These are phyloP conservation scores for Felis chaus DNA, from an alignment of 2,113 vertebrate species.

Conservation along the genomic window DNA sequence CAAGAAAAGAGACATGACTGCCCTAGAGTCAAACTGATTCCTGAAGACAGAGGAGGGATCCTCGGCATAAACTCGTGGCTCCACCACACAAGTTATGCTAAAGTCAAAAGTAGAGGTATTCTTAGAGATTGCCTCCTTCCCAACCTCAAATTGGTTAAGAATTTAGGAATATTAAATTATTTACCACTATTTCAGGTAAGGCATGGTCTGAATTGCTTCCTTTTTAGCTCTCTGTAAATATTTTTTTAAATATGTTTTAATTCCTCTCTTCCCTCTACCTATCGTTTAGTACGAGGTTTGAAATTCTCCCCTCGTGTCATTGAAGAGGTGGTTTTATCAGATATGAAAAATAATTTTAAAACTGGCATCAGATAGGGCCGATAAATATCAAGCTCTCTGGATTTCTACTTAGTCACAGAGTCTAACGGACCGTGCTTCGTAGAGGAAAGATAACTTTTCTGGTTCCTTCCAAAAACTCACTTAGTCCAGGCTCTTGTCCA, in stretches of 20 bases:
- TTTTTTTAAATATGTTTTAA: neutral
- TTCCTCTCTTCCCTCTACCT: neutral
- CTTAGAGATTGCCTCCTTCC: neutral
- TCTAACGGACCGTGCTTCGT: neutral
- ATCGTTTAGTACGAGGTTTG: neutral
- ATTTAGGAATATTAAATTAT: neutral
- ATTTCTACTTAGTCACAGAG: neutral
- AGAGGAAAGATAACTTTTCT: neutral
- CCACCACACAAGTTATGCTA: rapidly evolving
- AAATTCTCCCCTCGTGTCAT: neutral
- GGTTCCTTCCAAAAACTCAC: slow-evolving; percentile 47
- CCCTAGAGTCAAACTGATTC: neutral
- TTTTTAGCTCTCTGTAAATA: neutral
- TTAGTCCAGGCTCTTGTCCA: slow-evolving; percentile 39
- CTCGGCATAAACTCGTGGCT: neutral
- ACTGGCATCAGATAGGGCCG: neutral
- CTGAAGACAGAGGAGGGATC: neutral
- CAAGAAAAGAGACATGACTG: neutral
- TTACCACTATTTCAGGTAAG: neutral
- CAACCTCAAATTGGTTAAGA: neutral
- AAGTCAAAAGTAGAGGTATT: neutral
- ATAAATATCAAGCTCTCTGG: neutral
- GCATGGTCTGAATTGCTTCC: neutral
- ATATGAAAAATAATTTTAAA: neutral
- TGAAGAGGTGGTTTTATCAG: neutral